Evolutionary conservation across 2,888 invertebrate genomes (phyloP), one percentile per base, ranked within the genome.

Genomic region (Plebejus melissa): DNA sequence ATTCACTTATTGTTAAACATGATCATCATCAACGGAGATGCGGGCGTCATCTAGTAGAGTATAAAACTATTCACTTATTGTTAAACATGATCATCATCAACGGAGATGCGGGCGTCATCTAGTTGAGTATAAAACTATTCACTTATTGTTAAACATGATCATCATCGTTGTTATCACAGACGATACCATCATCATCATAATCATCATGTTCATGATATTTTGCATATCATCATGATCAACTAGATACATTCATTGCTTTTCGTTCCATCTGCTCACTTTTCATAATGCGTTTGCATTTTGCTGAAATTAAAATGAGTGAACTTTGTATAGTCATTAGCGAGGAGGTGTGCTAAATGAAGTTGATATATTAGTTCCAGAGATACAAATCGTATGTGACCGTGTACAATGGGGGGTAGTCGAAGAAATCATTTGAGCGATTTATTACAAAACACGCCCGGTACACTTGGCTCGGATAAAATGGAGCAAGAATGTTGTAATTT

Each of bases 351-450:
- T 65, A 36, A 32, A 65, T 65, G 32, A 36, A 65, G 65, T 65
- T 65, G 65, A 65, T 65, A 16, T 16, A 65, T 65, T 65, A 65
- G 65, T 65, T 65, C 32, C 46, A n/a, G 46, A 71, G 41, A 41
- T 71, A 71, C 13, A 71, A 28, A 71, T 71, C 71, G 71, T 46
- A 46, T 71, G 71, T 22, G 71, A 46, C 41, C 22, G 71, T 46
- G 71, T 71, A 71, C 71, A 71, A 71, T 41, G 41, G 71, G 70
- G 70, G 38, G 41, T 22, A 46, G 32, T 50, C 54, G 28, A 50
- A 72, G 50, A 50, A 72, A 38, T 70, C 2, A 72, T 72, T 72
- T 72, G 50, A 16, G 7, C 22, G 72, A 72, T 72, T 72, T 72
- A 50, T 72, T 50, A 72, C 72, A 32, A 71, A 54, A 50, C 72